Conservation (phyloP, 2,888 invertebrate genomes). For the Ecliptopera silaceata region DNA sequence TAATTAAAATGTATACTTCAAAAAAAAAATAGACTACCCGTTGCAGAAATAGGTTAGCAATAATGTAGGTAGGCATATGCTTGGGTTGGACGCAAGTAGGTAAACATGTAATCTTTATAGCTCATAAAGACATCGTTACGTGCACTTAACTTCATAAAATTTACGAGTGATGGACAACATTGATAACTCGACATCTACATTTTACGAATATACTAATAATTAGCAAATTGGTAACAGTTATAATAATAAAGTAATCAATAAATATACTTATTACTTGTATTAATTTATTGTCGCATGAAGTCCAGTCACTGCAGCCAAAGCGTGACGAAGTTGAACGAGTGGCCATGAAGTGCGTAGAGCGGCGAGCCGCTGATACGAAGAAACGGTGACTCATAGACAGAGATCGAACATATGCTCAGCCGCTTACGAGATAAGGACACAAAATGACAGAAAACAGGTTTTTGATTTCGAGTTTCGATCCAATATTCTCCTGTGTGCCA, state of each 20-base stretch:
- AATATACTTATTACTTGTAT: conserved; percentile 63
- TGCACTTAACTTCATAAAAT: not conserved
- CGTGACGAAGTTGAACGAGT: conserved; percentile 80
- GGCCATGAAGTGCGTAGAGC: conserved; percentile 81
- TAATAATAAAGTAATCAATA: conserved; percentile 55
- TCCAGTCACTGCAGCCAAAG: conserved; percentile 73
- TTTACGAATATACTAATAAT: conserved; percentile 1
- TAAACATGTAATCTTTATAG: not conserved
- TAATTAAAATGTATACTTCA: not conserved
- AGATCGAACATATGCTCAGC: conserved; percentile 61
- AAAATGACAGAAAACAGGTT: conserved; percentile 73
- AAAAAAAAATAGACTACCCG: not conserved
- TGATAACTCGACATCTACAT: conserved; percentile 1
- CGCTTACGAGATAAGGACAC: conserved; percentile 62
- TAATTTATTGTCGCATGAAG: conserved; percentile 77
- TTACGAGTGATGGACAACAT: not conserved
- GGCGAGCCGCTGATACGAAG: conserved; percentile 73
- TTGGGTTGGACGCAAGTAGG: not conserved
- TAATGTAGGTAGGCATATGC: no score
- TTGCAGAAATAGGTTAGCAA: not conserved
- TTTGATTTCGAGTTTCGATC: conserved; percentile 81
- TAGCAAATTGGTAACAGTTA: not conserved
- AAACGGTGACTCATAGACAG: conserved; percentile 79
- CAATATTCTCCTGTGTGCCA: conserved; percentile 79
- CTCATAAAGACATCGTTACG: not conserved